Conservation (phyloP, 2,797 vertebrate species). For the Discoglossus pictus region DNA sequence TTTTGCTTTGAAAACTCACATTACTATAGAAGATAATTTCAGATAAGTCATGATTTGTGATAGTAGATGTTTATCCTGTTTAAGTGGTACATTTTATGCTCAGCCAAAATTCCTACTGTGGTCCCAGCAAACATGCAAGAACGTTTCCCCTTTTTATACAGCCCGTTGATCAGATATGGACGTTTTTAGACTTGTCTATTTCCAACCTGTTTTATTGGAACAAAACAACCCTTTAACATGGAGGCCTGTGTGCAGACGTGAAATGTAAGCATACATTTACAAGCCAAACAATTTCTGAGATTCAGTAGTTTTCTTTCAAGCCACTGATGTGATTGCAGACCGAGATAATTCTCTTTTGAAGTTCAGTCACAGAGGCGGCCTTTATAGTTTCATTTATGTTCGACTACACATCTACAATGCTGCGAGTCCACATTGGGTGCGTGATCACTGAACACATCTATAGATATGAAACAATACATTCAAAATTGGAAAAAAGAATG, state of each 20-base stretch:
- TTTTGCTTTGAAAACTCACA: no score
- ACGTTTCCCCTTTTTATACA: constrained; percentile 3
- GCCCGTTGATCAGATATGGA: constrained; percentile 34
- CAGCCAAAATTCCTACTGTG: background rate
- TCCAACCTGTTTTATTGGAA: constrained; percentile 58
- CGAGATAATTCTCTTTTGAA: constrained; percentile 67
- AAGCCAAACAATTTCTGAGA: constrained; percentile 64
- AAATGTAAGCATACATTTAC: constrained; percentile 63
- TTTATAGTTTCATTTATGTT: constrained; percentile 61
- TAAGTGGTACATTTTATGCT: no score
- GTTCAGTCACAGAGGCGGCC: constrained; percentile 64
- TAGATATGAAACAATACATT: constrained; percentile 34
- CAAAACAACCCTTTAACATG: constrained; percentile 64
- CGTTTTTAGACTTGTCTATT: constrained; percentile 53
- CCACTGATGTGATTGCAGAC: constrained; percentile 67
- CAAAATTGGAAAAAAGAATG: constrained; percentile 16
- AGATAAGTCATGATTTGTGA: no score
- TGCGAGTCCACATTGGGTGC: constrained; percentile 54
- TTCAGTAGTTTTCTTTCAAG: constrained; percentile 63
- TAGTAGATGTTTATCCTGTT: no score
- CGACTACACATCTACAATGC: constrained; percentile 55
- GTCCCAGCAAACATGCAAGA: constrained; percentile 28
- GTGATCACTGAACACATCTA: constrained; percentile 33
- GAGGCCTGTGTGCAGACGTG: constrained; percentile 59
- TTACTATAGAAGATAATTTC: no score